phyloP scores from a whole-genome alignment of 2,797 vertebrate genomes.

The Meriones psammophilus region DNA sequence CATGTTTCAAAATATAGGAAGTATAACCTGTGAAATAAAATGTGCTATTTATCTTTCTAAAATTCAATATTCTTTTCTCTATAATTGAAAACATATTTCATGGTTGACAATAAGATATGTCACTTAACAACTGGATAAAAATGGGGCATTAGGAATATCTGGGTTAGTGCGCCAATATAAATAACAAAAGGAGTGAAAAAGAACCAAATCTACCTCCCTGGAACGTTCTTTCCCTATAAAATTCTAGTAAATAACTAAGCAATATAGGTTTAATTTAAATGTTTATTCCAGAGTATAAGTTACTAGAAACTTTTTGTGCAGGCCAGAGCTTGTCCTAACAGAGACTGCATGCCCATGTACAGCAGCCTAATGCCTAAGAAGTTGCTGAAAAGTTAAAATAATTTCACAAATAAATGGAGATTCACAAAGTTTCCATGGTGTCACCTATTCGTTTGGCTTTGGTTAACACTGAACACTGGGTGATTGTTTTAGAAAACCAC shows the following conservation, averaged over 20 bases:
- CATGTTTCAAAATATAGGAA: background rate
- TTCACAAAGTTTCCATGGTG: background rate
- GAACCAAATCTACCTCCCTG: background rate
- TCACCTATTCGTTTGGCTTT: conserved; percentile 23
- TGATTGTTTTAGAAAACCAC: background rate
- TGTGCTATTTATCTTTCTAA: conserved; percentile 3
- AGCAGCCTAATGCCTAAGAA: background rate
- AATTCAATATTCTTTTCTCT: conserved; percentile 12
- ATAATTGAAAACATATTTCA: conserved; percentile 53
- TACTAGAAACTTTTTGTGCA: background rate
- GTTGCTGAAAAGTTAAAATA: background rate
- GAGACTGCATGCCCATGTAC: background rate
- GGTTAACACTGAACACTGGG: background rate
- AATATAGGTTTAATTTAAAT: background rate
- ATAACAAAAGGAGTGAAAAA: background rate
- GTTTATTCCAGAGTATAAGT: background rate
- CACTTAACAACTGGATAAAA: conserved; percentile 3
- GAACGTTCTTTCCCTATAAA: background rate
- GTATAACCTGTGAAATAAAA: conserved; percentile 21
- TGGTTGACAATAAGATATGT: conserved; percentile 49
- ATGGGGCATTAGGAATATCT: conserved; percentile 5
- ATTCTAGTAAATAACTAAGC: background rate
- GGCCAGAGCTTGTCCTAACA: background rate
- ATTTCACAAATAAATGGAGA: background rate
- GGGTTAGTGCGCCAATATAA: conserved; percentile 5